A percentile compares a stretch with the other conserved stretches of the same genome.
These are phyloP conservation scores for Monochamus saltuarius DNA, from an alignment of 1,140 invertebrate species.

Conservation along the genomic window DNA sequence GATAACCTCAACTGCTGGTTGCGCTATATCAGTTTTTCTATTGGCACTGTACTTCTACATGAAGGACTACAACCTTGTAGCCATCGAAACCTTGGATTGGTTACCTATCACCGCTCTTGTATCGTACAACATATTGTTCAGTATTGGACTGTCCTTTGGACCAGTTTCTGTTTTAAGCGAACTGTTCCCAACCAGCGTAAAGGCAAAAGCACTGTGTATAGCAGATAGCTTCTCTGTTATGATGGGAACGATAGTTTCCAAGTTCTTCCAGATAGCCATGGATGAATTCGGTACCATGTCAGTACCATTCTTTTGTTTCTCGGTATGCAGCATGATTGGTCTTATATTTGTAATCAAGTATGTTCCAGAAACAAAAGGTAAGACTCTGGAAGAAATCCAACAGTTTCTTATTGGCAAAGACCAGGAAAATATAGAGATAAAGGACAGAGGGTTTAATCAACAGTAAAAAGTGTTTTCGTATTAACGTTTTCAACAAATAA, in stretches of 20 bases:
- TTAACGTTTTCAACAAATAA: no score
- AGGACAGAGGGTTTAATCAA: no score
- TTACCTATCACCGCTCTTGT: conserved; percentile 63
- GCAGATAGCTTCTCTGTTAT: conserved; percentile 69
- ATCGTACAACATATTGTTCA: conserved; percentile 69
- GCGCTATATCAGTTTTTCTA: conserved; percentile 56
- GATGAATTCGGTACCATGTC: conserved; percentile 60
- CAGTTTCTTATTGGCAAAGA: conserved; percentile 34
- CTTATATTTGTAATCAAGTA: conserved; percentile 63
- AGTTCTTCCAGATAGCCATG: conserved; percentile 67
- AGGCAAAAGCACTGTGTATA: conserved; percentile 67
- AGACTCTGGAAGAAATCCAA: conserved; percentile 61
- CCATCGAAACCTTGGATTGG: conserved; percentile 35
- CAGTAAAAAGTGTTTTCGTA: no score
- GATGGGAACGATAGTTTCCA: conserved; percentile 73
- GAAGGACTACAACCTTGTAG: conserved; percentile 42
- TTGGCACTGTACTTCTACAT: conserved; percentile 64
- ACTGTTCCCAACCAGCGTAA: conserved; percentile 70
- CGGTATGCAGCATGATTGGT: conserved; percentile 63
- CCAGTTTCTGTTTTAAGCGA: conserved; percentile 72
- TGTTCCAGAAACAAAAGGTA: conserved; percentile 82
- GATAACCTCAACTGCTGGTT: conserved; percentile 60
- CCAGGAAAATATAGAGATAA: conserved; percentile 3
- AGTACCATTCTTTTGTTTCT: conserved; percentile 73
- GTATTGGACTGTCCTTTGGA: conserved; percentile 68